These are phyloP conservation scores for Noctua janthina DNA, from an alignment of 2,888 invertebrate genomes.

Conservation along the genomic window DNA sequence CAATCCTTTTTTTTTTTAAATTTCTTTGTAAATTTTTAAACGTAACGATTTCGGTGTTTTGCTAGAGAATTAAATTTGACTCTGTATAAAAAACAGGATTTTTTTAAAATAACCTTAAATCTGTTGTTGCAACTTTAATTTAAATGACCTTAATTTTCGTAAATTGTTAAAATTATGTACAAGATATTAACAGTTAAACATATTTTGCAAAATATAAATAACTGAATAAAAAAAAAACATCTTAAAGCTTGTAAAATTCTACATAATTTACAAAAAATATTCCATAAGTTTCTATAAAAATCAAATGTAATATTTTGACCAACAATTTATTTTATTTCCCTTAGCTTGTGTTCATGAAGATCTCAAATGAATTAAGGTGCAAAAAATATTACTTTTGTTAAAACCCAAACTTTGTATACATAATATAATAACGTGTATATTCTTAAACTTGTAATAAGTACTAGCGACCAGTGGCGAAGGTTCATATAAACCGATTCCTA, in stretches of 20 bases:
- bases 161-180: not conserved
- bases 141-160: not conserved
- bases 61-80: not conserved
- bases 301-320: not conserved
- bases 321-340: slow-evolving; percentile 1
- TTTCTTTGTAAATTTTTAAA: too few species aligned
- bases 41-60: not conserved
- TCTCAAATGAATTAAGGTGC: slow-evolving; percentile 3
- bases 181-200: not conserved
- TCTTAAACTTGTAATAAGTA: too few species aligned
- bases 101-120: not conserved
- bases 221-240: not conserved
- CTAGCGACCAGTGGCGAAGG: too few species aligned
- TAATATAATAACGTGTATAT: too few species aligned
- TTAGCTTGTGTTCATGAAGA: slow-evolving; percentile 6
- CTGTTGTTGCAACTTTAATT: not conserved
- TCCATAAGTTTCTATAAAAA: not conserved
- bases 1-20: too few species aligned
- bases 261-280: not conserved
- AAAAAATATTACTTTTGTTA: too few species aligned
- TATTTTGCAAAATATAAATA: not conserved
- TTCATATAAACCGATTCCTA: too few species aligned
- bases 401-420: too few species aligned
- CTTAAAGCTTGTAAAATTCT: not conserved
- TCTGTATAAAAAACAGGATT: not conserved